Evolutionary conservation across 1,140 invertebrate species (phyloP), one percentile per base, ranked within the genome.

Genomic region (Acyrthosiphon pisum): DNA sequence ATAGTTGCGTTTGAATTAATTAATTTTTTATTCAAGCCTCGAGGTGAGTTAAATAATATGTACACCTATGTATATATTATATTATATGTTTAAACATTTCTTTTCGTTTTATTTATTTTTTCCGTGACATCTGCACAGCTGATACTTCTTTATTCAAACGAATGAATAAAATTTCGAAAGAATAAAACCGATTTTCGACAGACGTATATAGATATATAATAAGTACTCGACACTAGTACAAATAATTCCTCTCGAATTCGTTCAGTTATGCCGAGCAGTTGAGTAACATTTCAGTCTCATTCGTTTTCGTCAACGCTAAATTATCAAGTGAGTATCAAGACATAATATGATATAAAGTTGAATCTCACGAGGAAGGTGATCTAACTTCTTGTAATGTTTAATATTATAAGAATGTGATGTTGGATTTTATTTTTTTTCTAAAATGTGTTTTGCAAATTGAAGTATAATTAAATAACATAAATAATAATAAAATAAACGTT

Each of bases 1-100:
- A 68, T 18, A n/a, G 11, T 68, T 68, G 11, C 60, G 6, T 35
- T 76, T n/a, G n/a, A n/a, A 76, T n/a, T 76, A 76, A 76, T 76
- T 76, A 76, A 76, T 76, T 76, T n/a, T 76, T 76, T 76, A 76
- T 76, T 76, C 60, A n/a, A 76, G 30, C 60, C 60, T 76, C 14
- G 6, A 76, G 30, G 14, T 18, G 60, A n/a, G 18, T n/a, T 14
- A 26, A 53, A 53, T 53, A 23, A 50, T 50, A 50, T 18, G 48
- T 50, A 50, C 48, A 18, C 48, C 4, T 53, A 22, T 53, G 50
- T 53, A 53, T 53, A 53, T 53, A 53, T 53, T 53, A 23, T 53
- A 22, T 53, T 53, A 53, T 53, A 22, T 53, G 50, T 53, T 22
- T 53, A 53, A 53, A 23, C 50, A 53, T 53, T 53, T 53, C 50